Evolutionary conservation across 2,113 vertebrate species (phyloP), one percentile per base, ranked within the genome.

Genomic region (Bambusicola thoracicus): DNA sequence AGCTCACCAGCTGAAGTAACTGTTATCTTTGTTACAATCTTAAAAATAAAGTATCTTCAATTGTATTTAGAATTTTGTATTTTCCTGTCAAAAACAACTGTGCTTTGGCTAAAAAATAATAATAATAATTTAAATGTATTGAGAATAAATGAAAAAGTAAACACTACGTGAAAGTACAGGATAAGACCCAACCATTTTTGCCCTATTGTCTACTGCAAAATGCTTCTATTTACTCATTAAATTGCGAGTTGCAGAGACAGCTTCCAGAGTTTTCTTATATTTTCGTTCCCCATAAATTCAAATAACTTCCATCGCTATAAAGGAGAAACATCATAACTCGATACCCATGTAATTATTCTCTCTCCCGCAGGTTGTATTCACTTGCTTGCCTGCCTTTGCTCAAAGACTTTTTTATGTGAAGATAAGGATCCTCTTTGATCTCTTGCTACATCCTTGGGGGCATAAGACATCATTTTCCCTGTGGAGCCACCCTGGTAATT

Each of bases 351-450:
- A 95, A 94, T 95, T 92, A 91, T 92, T 95, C 82, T 63, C 48
- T 80, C 63, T 69, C 82, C 92, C 89, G 81, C 87, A 95, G 93
- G 92, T 92, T 63, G 81, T 87, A 91, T 87, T 73, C 58, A 15
- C 58, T 85, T 68, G 55, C 22, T 32, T 82, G 61, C n/a, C 67
- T 86, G 43, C 19, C 53, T 90, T 38, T 1, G 1, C 75, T 85
- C 40, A 66, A 41, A 94, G 62, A 88, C 84, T 91, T 95, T 84
- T 66, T 66, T 41, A 65, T 72, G 81, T 59, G 67, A 85, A 73
- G 81, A 91, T 85, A 91, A 87, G 75, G 59, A 91, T 90, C 55
- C 85, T 87, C 86, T 96, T 94, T 95, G 79, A 95, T 93, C 82
- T 82, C 21, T 72, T 62, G 70, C 48, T 73, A 56, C 44, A 32